These are phyloP conservation scores for Idaea straminata DNA, from an alignment of 2,888 invertebrate species.

Conservation along the genomic window DNA sequence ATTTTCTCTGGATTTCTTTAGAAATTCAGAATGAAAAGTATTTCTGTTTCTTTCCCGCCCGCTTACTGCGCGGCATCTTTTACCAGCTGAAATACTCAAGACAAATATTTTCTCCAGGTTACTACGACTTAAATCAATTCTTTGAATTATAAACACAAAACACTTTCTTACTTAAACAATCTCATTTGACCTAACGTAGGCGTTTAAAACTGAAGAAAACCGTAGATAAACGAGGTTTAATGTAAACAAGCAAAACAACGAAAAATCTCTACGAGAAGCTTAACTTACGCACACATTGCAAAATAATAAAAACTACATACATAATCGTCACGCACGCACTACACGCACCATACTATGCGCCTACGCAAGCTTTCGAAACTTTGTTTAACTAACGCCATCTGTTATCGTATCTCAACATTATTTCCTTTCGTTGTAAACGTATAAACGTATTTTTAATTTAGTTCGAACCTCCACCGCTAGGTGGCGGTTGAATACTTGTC, in stretches of 20 bases:
- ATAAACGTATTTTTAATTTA: constrained; percentile 13
- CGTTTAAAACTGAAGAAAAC: constrained; percentile 9
- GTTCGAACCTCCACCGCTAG: constrained; percentile 37
- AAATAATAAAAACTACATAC: constrained; percentile 2
- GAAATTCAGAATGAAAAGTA: no score
- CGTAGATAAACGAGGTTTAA: constrained; percentile 10
- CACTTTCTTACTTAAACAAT: constrained; percentile 18
- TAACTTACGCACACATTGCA: neutral
- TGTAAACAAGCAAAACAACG: constrained; percentile 16
- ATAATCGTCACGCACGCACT: constrained; percentile 9
- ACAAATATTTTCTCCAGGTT: no score
- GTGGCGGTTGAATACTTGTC: constrained; percentile 30
- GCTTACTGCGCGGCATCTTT: no score
- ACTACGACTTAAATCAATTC: neutral
- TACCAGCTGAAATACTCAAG: no score
- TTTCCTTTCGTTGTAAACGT: constrained; percentile 12
- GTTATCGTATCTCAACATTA: constrained; percentile 6
- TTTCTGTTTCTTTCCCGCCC: no score
- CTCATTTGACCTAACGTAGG: constrained; percentile 3
- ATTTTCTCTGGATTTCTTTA: no score
- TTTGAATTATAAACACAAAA: constrained; percentile 11
- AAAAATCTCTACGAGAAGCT: constrained; percentile 12
- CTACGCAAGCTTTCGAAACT: constrained; percentile 33
- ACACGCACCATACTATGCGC: constrained; percentile 16
- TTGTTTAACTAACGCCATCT: constrained; percentile 55